Conservation (phyloP, 2,888 invertebrate genomes). For the Athalia rosae region DNA sequence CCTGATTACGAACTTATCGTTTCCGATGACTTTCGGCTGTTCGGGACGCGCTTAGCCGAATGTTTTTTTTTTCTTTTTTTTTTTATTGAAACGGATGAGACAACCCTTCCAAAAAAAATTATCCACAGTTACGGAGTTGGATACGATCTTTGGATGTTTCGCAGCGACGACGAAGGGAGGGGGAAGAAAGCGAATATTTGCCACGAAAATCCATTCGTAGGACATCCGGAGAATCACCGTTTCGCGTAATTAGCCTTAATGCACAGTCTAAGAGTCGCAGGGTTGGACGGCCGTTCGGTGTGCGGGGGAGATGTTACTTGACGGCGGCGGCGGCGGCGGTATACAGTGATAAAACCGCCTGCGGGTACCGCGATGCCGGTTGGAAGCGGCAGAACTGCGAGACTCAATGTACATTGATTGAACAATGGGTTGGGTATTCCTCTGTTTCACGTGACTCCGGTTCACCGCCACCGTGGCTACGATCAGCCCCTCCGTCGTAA, state of each 20-base stretch:
- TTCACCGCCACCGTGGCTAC: conserved; percentile 31
- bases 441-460: conserved; percentile 45
- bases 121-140: background rate
- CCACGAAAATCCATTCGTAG: conserved; percentile 22
- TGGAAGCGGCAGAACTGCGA: conserved; percentile 47
- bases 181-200: background rate
- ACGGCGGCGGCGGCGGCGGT: too few relatives aligned
- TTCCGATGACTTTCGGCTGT: conserved; percentile 56
- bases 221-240: conserved; percentile 36
- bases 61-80: too few relatives aligned
- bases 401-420: conserved; percentile 69
- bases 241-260: conserved; percentile 66
- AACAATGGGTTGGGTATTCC: conserved; percentile 62
- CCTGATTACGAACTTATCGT: conserved; percentile 69
- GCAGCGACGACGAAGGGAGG: too few relatives aligned
- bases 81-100: too few relatives aligned
- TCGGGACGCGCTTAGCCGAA: background rate
- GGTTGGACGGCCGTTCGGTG: conserved; percentile 59
- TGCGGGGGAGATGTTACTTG: too few relatives aligned
- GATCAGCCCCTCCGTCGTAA: background rate
- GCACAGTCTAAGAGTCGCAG: conserved; percentile 66
- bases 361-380: conserved; percentile 64
- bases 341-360: conserved; percentile 61
- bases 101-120: too few relatives aligned
- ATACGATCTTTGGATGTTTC: background rate